These are phyloP conservation scores for Mnemiopsis leidyi DNA, from an alignment of 37 sponge, comb jelly and placozoan species.

Conservation along the genomic window DNA sequence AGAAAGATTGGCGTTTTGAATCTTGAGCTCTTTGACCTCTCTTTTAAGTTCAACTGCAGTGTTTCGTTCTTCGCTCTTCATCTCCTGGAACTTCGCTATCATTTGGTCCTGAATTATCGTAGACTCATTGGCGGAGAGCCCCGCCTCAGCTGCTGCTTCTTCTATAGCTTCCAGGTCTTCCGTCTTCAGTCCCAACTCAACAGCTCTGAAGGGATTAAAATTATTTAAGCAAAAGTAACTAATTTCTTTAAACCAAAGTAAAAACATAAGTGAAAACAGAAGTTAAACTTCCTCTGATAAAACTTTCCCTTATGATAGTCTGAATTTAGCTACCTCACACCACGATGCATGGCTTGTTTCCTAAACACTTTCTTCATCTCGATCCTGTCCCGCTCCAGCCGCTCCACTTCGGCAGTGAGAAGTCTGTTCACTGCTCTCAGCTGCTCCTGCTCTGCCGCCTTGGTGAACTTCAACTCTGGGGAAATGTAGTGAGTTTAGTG, in stretches of 20 bases:
- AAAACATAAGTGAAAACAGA: too few relatives aligned
- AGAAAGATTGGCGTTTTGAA: neutral
- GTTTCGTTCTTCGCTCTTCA: neutral
- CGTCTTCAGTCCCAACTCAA: conserved; percentile 46
- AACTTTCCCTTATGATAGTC: neutral
- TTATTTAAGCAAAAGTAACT: too few relatives aligned
- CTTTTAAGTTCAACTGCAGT: neutral
- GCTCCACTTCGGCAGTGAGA: conserved; percentile 34
- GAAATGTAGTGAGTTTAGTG: neutral
- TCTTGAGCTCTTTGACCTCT: neutral
- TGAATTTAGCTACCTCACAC: neutral
- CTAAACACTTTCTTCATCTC: conserved; percentile 51
- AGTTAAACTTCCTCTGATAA: too few relatives aligned
- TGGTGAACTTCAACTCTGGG: conserved; percentile 10
- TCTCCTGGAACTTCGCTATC: conserved; percentile 51
- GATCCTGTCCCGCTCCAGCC: conserved; percentile 13
- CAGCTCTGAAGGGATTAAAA: too few relatives aligned
- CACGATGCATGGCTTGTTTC: conserved; percentile 65
- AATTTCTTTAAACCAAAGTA: too few relatives aligned
- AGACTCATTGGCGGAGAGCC: conserved; percentile 19
- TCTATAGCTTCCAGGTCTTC: conserved; percentile 65
- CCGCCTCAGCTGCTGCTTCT: conserved; percentile 55
- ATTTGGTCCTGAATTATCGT: conserved; percentile 57
- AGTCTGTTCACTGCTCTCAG: conserved; percentile 51
- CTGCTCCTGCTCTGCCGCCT: conserved; percentile 57